Evolutionary conservation across 2,888 invertebrate genomes (phyloP).

Genomic region (Rotaria socialis): DNA sequence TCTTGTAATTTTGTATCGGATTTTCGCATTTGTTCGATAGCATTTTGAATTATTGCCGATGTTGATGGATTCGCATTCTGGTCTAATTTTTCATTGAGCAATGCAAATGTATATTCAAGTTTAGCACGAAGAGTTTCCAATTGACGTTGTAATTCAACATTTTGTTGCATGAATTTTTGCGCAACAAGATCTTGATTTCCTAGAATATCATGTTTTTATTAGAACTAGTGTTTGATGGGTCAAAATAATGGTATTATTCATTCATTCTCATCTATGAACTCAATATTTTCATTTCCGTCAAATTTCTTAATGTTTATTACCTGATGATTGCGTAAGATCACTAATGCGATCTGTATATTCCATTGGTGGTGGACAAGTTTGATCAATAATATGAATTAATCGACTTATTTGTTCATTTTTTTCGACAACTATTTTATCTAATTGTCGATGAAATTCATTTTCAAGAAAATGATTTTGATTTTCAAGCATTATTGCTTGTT

Average conservation of each 20-base stretch:
- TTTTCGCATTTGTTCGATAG: neutral
- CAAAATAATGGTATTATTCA: too few relatives aligned
- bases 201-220: too few relatives aligned
- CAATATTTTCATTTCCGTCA: too few relatives aligned
- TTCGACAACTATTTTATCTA: neutral
- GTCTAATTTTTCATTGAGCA: slow-evolving; percentile 24
- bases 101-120: slow-evolving; percentile 22
- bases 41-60: neutral
- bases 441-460: slow-evolving; percentile 8
- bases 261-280: too few relatives aligned
- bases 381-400: slow-evolving; percentile 32
- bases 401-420: slow-evolving; percentile 29
- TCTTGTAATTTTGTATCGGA: neutral
- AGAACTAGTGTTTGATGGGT: too few relatives aligned
- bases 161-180: slow-evolving; percentile 2
- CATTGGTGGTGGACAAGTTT: neutral
- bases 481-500: neutral
- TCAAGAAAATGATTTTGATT: slow-evolving; percentile 33
- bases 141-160: slow-evolving; percentile 32
- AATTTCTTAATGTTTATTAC: neutral
- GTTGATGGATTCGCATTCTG: neutral
- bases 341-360: neutral
- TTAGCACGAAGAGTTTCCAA: slow-evolving; percentile 29
- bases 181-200: neutral
- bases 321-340: neutral